Percentiles rank a stretch among this genome's conserved stretches.
Conservation (phyloP, 2,113 vertebrate genomes). For the Stomatorhinus ivindoensis region DNA sequence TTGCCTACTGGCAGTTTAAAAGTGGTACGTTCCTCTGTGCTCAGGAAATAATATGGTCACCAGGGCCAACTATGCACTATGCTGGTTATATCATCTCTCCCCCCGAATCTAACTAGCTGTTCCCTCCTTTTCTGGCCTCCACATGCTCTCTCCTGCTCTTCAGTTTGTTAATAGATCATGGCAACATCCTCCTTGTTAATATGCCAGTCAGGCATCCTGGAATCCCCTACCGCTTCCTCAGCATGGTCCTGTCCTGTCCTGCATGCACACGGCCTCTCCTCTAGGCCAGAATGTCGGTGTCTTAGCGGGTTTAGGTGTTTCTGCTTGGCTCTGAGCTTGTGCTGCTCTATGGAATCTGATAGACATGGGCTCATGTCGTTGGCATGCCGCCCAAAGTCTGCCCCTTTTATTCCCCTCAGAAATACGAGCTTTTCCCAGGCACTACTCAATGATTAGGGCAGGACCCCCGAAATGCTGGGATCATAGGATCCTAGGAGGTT, state of each 20-base stretch:
- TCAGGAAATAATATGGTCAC: neutral
- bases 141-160: constrained; percentile 6
- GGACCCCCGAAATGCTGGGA: neutral
- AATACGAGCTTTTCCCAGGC: neutral
- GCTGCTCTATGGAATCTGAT: neutral
- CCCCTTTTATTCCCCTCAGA: neutral
- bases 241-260: constrained; percentile 26
- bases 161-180: constrained; percentile 27
- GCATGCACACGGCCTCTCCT: neutral
- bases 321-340: neutral
- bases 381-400: neutral
- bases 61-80: neutral
- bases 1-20: neutral
- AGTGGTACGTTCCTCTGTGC: neutral
- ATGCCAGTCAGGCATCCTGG: constrained; percentile 32
- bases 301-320: neutral
- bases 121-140: neutral
- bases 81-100: neutral
- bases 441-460: neutral
- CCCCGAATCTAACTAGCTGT: neutral
- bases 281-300: constrained; percentile 5
- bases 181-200: constrained; percentile 22
- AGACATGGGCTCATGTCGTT: neutral
- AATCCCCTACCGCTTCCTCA: constrained; percentile 24
- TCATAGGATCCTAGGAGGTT: neutral